Conservation (phyloP, 2,797 vertebrate species). For the Rallus crepitans region DNA sequence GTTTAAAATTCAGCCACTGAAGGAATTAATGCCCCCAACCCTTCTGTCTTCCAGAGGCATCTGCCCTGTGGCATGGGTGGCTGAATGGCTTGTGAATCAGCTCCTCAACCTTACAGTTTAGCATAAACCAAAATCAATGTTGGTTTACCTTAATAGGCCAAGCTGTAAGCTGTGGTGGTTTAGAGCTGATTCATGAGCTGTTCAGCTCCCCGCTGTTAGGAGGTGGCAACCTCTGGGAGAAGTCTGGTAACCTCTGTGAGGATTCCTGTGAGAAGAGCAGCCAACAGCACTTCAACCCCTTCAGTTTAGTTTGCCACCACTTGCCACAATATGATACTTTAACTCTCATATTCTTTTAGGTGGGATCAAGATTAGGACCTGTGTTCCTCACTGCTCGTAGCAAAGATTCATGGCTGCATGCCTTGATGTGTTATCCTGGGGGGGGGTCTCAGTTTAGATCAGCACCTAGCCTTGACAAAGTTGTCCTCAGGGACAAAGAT, state of each 20-base stretch:
- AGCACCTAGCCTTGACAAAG: neutral
- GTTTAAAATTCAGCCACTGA: neutral
- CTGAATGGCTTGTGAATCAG: neutral
- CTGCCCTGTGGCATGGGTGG: neutral
- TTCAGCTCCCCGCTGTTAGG: neutral
- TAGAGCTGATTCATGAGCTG: constrained; percentile 20
- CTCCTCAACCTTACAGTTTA: constrained; percentile 11
- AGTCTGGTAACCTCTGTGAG: neutral
- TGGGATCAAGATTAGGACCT: neutral
- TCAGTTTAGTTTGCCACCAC: neutral
- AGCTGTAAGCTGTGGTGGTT: neutral
- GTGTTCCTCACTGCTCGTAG: neutral
- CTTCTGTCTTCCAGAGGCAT: neutral
- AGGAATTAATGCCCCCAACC: neutral
- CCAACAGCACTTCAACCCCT: neutral
- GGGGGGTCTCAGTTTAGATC: neutral
- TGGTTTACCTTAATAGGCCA: constrained; percentile 49
- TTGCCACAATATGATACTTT: neutral
- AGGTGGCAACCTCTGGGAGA: neutral
- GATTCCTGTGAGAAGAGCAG: neutral
- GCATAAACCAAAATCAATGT: constrained; percentile 52
- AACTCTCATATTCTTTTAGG: neutral
- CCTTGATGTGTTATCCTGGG: rapidly evolving
- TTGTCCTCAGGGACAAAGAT: neutral
- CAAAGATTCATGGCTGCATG: neutral